Percentiles rank a stretch among this genome's conserved stretches.
These are phyloP conservation scores for Drosophila testacea DNA, from an alignment of 2,888 invertebrate genomes.

Conservation along the genomic window DNA sequence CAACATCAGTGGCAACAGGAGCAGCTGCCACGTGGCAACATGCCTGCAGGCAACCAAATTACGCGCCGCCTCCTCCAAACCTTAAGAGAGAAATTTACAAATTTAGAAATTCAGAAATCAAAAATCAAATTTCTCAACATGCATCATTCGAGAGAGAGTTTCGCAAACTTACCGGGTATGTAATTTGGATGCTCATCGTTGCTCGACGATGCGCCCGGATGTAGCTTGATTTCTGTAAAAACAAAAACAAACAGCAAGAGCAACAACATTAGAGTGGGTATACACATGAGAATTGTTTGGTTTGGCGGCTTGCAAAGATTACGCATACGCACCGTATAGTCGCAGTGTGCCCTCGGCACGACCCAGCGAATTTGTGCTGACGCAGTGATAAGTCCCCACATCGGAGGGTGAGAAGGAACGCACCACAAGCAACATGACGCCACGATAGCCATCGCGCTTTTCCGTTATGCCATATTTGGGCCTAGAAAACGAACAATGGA, in stretches of 20 bases:
- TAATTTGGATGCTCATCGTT: conserved; percentile 85
- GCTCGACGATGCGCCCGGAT: conserved; percentile 83
- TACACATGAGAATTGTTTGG: conserved; percentile 27
- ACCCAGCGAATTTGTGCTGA: conserved; percentile 89
- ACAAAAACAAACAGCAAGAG: conserved; percentile 2
- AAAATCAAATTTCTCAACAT: background rate
- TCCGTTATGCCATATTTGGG: conserved; percentile 85
- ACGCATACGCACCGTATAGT: conserved; percentile 87
- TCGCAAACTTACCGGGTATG: conserved; percentile 72
- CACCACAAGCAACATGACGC: conserved; percentile 84
- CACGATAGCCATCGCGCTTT: conserved; percentile 84
- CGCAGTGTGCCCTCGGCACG: conserved; percentile 88
- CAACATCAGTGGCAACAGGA: conserved; percentile 31
- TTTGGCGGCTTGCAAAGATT: conserved; percentile 65
- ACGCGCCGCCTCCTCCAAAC: conserved; percentile 74
- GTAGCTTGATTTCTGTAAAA: conserved; percentile 84
- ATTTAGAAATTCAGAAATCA: background rate
- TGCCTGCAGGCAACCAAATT: conserved; percentile 48
- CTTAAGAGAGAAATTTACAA: conserved; percentile 30
- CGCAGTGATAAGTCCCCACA: conserved; percentile 92
- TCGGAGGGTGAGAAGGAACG: conserved; percentile 87
- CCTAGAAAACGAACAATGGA: conserved; percentile 56
- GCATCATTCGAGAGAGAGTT: background rate
- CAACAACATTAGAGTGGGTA: conserved; percentile 3
- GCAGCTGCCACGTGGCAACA: conserved; percentile 33